phyloP scores from a whole-genome alignment of 2,113 vertebrate species.

The Saguinus imperator region DNA sequence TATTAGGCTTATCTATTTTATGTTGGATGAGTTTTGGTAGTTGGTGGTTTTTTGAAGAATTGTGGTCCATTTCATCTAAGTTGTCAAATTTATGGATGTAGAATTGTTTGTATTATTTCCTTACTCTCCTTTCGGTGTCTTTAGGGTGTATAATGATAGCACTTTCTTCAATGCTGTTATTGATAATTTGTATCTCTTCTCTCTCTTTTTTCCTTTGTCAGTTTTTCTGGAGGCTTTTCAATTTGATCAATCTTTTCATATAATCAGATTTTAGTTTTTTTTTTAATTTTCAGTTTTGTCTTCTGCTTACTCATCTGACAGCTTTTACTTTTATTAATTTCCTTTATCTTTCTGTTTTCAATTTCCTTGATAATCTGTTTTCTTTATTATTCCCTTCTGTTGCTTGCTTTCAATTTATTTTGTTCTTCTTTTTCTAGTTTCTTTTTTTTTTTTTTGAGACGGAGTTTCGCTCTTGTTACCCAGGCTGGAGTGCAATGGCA shows the following conservation, averaged over 20 bases:
- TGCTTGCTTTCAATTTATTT: conserved; percentile 7
- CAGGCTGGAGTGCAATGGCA: no score
- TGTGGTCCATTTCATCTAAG: not conserved
- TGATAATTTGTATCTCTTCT: not conserved
- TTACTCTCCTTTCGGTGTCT: not conserved
- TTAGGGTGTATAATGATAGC: not conserved
- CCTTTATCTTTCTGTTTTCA: not conserved
- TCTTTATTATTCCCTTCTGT: not conserved
- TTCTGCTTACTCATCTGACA: not conserved
- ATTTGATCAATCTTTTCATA: not conserved
- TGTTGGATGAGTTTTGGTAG: not conserved
- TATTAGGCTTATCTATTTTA: conserved; percentile 15
- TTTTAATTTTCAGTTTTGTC: no score
- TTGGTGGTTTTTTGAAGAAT: conserved; percentile 1
- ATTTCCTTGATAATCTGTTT: not conserved
- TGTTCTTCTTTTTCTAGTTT: not conserved
- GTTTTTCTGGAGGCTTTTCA: not conserved
- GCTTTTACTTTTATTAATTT: conserved; percentile 10
- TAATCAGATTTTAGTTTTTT: not conserved
- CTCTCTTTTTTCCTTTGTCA: not conserved
- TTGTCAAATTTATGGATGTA: not conserved
- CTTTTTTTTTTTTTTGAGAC: not conserved
- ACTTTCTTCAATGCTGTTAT: not conserved
- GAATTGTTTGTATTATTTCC: not conserved
- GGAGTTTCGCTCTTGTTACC: no score